Evolutionary conservation across 1,140 invertebrate species (phyloP).

Genomic region (Geopemphigus sp.): DNA sequence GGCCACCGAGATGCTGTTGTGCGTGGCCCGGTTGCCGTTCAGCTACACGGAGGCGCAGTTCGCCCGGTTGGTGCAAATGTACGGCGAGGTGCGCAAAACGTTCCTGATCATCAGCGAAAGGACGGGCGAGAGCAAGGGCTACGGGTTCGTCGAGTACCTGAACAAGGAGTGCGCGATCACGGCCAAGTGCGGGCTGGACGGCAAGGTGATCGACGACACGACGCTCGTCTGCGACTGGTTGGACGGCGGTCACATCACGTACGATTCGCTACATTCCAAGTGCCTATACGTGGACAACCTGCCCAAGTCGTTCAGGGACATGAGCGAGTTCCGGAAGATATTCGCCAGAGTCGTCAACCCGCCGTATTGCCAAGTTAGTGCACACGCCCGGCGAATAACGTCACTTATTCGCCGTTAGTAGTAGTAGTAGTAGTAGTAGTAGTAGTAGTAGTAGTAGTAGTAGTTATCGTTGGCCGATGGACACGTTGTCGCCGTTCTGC

Average conservation of each 20-base stretch:
- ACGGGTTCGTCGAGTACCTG: conserved; percentile 64
- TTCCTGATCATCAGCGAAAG: conserved; percentile 62
- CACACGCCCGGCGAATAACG: no score
- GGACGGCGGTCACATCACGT: conserved; percentile 58
- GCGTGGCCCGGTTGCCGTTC: conserved; percentile 60
- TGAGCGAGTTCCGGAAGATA: conserved; percentile 60
- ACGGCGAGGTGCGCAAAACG: conserved; percentile 58
- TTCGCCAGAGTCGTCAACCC: conserved; percentile 60
- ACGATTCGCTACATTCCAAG: conserved; percentile 60
- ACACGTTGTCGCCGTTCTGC: no score
- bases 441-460: no score
- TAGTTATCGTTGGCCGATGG: no score
- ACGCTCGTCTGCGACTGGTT: conserved; percentile 61
- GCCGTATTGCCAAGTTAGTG: conserved; percentile 62
- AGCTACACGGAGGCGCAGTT: conserved; percentile 60
- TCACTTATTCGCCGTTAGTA: no score
- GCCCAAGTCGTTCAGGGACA: conserved; percentile 60
- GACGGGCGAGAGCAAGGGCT: conserved; percentile 62
- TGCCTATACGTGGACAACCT: conserved; percentile 61
- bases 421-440: no score
- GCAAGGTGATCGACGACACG: conserved; percentile 56
- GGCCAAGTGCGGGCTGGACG: conserved; percentile 59
- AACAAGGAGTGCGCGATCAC: conserved; percentile 59
- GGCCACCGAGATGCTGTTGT: conserved; percentile 60
- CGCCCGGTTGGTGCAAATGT: conserved; percentile 56